A percentile compares a stretch with the other conserved stretches of the same genome.
These are phyloP conservation scores for Clarias magur DNA, from an alignment of 2,113 vertebrate species.

Conservation along the genomic window DNA sequence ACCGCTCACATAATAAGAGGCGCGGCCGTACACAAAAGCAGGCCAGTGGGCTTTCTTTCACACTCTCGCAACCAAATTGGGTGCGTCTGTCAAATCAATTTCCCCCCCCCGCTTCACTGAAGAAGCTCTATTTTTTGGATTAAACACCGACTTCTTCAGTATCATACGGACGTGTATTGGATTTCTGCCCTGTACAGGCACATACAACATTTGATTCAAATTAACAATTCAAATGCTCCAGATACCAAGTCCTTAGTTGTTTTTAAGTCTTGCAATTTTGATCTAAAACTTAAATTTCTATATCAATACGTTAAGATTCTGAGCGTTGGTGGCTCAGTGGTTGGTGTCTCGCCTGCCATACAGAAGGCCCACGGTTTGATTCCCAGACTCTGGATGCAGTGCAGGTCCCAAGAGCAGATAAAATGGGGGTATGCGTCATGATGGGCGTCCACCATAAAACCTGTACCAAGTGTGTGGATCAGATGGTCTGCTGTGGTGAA, in stretches of 20 bases:
- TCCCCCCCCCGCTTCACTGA: conserved; percentile 25
- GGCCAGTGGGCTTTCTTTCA: conserved; percentile 29
- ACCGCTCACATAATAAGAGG: conserved; percentile 64
- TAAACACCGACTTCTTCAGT: not conserved
- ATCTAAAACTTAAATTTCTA: not conserved
- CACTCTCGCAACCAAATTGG: conserved; percentile 47
- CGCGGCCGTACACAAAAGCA: conserved; percentile 59
- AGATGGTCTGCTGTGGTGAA: too few relatives aligned
- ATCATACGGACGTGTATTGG: not conserved
- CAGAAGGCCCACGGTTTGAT: too few relatives aligned
- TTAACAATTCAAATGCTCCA: not conserved
- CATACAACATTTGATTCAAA: not conserved
- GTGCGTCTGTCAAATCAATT: conserved; percentile 49
- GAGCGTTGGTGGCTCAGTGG: too few relatives aligned
- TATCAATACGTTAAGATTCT: too few relatives aligned
- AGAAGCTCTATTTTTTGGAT: not conserved
- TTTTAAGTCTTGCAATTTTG: not conserved
- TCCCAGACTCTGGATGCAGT: too few relatives aligned
- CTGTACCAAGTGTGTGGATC: too few relatives aligned
- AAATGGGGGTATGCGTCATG: too few relatives aligned
- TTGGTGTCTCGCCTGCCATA: too few relatives aligned
- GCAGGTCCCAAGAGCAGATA: too few relatives aligned
- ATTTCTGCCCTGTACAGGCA: not conserved
- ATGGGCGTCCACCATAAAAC: too few relatives aligned
- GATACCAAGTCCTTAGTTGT: not conserved